Conservation (phyloP, 2,888 invertebrate species). For the Empis stercorea region DNA sequence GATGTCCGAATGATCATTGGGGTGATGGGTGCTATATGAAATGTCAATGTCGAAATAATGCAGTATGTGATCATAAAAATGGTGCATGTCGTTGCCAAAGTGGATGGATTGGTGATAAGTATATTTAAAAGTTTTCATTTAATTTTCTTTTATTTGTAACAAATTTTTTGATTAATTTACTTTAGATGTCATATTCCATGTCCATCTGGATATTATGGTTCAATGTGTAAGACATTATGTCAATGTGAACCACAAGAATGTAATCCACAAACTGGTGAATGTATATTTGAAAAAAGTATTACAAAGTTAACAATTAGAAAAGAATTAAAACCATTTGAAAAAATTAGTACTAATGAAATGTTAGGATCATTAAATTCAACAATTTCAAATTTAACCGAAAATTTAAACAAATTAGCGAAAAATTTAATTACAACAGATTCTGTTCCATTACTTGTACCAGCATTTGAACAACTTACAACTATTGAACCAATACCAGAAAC, state of each 20-base stretch:
- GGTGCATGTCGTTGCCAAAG: slow-evolving; percentile 53
- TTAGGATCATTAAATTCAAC: slow-evolving; percentile 32
- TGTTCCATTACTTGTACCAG: slow-evolving; percentile 12
- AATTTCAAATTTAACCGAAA: slow-evolving; percentile 30
- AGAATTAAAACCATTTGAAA: not conserved
- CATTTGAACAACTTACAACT: not conserved
- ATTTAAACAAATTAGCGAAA: slow-evolving; percentile 27
- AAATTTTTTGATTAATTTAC: not conserved
- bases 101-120: slow-evolving; percentile 59
- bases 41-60: slow-evolving; percentile 50
- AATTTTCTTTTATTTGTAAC: not conserved
- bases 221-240: slow-evolving; percentile 30
- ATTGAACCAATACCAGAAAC: slow-evolving; percentile 24
- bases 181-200: slow-evolving; percentile 31
- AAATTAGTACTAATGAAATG: slow-evolving; percentile 21
- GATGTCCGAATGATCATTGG: slow-evolving; percentile 56
- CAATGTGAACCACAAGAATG: slow-evolving; percentile 23
- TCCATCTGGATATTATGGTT: slow-evolving; percentile 28
- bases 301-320: slow-evolving; percentile 1
- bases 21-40: slow-evolving; percentile 57
- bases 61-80: slow-evolving; percentile 48
- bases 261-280: slow-evolving; percentile 18
- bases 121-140: slow-evolving; percentile 19
- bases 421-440: slow-evolving; percentile 19
- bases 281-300: slow-evolving; percentile 10